A percentile compares a stretch with the other conserved stretches of the same genome.
phyloP scores from a whole-genome alignment of 2,888 invertebrate genomes.

The Holacanthella duospinosa region DNA sequence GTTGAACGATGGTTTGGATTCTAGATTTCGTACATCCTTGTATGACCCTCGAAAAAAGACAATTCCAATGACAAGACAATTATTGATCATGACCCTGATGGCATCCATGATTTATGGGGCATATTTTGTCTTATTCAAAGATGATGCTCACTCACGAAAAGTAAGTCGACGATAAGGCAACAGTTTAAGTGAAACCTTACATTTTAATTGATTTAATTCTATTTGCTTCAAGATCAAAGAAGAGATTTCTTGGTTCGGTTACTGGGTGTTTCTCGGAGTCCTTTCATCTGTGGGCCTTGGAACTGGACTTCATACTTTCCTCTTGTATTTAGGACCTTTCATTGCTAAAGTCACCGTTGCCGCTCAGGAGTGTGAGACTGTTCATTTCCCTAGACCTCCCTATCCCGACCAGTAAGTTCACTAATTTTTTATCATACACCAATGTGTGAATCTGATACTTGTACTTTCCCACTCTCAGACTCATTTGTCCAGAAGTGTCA shows the following conservation, averaged over 20 bases:
- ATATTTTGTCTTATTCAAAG: conserved; percentile 34
- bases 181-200: background rate
- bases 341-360: conserved; percentile 97
- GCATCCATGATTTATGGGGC: conserved; percentile 41
- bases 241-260: conserved; percentile 60
- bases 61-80: conserved; percentile 37
- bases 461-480: conserved; percentile 59
- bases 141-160: conserved; percentile 31
- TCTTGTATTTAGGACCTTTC: conserved; percentile 96
- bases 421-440: background rate
- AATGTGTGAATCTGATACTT: background rate
- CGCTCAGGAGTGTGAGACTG: conserved; percentile 88
- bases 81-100: conserved; percentile 39
- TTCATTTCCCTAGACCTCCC: conserved; percentile 94
- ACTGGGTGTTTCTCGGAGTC: conserved; percentile 89
- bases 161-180: conserved; percentile 10
- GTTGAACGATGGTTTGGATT: too few species aligned
- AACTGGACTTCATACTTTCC: conserved; percentile 95
- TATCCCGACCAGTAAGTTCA: conserved; percentile 84
- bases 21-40: conserved; percentile 41
- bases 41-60: conserved; percentile 37
- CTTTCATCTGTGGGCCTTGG: conserved; percentile 96
- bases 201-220: background rate
- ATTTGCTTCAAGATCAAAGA: conserved; percentile 39
- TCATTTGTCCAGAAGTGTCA: conserved; percentile 72